Evolutionary conservation across 1,140 invertebrate species (phyloP).

Genomic region (Eueides isabella): DNA sequence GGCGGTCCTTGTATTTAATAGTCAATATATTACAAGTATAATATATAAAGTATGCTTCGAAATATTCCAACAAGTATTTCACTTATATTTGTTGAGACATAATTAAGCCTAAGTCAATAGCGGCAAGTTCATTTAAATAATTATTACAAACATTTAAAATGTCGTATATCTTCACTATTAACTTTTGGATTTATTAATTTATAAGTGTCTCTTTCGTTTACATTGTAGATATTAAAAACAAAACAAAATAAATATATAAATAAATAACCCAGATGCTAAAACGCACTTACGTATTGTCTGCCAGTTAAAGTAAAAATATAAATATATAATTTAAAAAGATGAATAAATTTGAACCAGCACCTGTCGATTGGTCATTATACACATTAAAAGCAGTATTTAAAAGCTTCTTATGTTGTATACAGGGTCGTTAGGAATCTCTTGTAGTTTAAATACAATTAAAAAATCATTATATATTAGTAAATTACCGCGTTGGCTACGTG

Average conservation of each 20-base stretch:
- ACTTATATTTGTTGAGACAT: not conserved
- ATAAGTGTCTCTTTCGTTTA: not conserved
- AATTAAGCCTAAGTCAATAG: conserved; percentile 3
- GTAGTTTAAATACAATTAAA: conserved; percentile 6
- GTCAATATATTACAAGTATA: not conserved
- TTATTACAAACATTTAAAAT: not conserved
- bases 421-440: not conserved
- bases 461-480: not conserved
- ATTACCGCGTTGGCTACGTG: not conserved
- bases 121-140: not conserved
- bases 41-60: not conserved
- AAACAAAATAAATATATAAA: not conserved
- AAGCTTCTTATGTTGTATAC: not conserved
- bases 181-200: no score
- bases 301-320: not conserved
- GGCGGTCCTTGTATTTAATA: conserved; percentile 30
- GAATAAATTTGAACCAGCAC: not conserved
- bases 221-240: not conserved
- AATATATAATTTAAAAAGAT: not conserved
- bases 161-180: not conserved
- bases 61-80: not conserved
- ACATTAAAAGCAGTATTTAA: not conserved
- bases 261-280: no score
- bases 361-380: not conserved
- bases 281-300: no score